phyloP scores from a whole-genome alignment of 2,797 vertebrate species.

The Parauchenoglanis punctatus region DNA sequence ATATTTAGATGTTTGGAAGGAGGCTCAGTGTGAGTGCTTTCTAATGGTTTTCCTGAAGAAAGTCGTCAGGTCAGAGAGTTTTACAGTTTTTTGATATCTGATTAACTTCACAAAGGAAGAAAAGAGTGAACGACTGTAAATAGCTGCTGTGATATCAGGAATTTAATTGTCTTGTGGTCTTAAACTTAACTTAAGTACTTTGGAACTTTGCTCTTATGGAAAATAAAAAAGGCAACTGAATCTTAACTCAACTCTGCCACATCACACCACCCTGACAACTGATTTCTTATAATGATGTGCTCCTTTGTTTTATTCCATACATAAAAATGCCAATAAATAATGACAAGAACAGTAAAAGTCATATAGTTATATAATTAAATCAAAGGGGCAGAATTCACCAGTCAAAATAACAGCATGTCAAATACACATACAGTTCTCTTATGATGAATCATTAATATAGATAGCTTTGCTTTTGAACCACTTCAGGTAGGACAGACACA shows the following conservation, averaged over 20 bases:
- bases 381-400: neutral
- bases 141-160: neutral
- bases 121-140: neutral
- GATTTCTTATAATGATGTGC: neutral
- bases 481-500: constrained; percentile 51
- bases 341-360: neutral
- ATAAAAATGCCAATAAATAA: neutral
- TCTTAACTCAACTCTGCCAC: no score
- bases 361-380: neutral
- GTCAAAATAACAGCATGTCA: neutral
- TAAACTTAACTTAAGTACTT: neutral
- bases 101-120: neutral
- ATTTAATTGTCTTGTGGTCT: neutral
- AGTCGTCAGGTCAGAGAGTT: neutral
- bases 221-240: neutral
- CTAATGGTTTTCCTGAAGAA: neutral
- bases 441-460: neutral
- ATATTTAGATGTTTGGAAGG: neutral
- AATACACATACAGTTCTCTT: neutral
- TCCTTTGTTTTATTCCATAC: neutral
- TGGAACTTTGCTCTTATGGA: neutral
- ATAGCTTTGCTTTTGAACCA: constrained; percentile 13
- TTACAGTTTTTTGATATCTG: neutral
- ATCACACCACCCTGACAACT: neutral
- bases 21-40: neutral